phyloP scores from a whole-genome alignment of 2,113 vertebrate species.

The Tupaia chinensis region DNA sequence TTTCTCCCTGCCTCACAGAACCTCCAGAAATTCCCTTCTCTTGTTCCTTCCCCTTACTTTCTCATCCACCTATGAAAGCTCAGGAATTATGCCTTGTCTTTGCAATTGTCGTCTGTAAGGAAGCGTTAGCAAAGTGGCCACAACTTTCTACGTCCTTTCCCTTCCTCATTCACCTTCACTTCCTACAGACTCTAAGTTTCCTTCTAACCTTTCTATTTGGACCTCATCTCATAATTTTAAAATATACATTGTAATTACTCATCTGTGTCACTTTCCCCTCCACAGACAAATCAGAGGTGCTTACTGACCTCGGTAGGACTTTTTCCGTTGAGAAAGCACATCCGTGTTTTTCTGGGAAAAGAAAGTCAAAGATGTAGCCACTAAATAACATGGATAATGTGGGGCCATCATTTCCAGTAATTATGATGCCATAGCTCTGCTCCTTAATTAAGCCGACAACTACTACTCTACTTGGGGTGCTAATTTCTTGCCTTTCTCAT shows the following conservation, averaged over 20 bases:
- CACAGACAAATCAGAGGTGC: not conserved
- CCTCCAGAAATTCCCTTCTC: constrained; percentile 54
- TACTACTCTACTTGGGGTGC: constrained; percentile 34
- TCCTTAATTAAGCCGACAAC: constrained; percentile 65
- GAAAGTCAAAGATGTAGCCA: constrained; percentile 17
- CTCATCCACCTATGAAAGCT: constrained; percentile 50
- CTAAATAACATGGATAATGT: constrained; percentile 4
- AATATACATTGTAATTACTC: not conserved
- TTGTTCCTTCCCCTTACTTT: not conserved
- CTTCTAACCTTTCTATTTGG: not conserved
- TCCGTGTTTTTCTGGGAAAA: constrained; percentile 55
- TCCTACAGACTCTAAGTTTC: not conserved
- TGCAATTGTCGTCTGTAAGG: not conserved
- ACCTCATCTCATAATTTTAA: not conserved
- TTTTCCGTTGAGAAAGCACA: constrained; percentile 25
- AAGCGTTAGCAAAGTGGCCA: not conserved
- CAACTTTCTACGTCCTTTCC: accelerated
- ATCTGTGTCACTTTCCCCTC: not conserved
- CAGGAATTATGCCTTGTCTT: not conserved
- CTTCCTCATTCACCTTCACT: not conserved
- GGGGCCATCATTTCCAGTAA: constrained; percentile 31
- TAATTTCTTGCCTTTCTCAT: constrained; percentile 74
- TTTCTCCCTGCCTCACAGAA: not conserved
- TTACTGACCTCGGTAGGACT: not conserved
- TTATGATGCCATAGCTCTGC: not conserved